Evolutionary conservation across 1,140 invertebrate genomes (phyloP).

Genomic region (Aphis gossypii): DNA sequence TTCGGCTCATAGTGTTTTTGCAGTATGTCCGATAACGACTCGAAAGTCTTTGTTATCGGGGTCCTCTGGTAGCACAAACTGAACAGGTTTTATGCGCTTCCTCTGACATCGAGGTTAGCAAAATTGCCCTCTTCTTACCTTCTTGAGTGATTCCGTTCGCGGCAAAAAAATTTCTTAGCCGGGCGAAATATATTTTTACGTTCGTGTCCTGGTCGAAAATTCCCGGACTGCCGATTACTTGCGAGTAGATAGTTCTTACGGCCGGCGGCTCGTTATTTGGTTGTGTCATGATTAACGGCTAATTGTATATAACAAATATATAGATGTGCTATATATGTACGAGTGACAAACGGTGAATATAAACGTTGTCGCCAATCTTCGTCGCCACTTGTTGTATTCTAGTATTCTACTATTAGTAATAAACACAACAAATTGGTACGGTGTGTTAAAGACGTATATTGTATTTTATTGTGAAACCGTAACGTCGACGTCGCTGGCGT

Average conservation of each 20-base stretch:
- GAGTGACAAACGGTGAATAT: too few relatives aligned
- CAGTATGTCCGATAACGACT: neutral
- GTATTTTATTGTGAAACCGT: too few relatives aligned
- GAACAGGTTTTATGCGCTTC: neutral
- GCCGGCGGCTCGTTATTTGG: neutral
- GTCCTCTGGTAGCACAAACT: neutral
- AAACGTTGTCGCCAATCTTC: too few relatives aligned
- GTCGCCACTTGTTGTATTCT: too few relatives aligned
- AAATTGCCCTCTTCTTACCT: neutral
- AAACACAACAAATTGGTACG: too few relatives aligned
- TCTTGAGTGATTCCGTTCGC: neutral
- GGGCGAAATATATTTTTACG: conserved; percentile 7
- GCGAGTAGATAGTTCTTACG: neutral
- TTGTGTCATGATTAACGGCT: neutral
- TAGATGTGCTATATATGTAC: too few relatives aligned
- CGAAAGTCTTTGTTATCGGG: neutral
- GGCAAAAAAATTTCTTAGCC: neutral
- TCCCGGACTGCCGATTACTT: neutral
- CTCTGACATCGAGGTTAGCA: neutral
- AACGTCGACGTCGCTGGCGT: too few relatives aligned
- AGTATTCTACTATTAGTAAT: too few relatives aligned
- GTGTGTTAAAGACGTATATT: too few relatives aligned
- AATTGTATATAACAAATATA: too few relatives aligned
- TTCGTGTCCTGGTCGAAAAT: neutral
- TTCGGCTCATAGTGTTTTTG: neutral